phyloP scores from a whole-genome alignment of 2,797 vertebrate species.

The Threskiornis aethiopicus region DNA sequence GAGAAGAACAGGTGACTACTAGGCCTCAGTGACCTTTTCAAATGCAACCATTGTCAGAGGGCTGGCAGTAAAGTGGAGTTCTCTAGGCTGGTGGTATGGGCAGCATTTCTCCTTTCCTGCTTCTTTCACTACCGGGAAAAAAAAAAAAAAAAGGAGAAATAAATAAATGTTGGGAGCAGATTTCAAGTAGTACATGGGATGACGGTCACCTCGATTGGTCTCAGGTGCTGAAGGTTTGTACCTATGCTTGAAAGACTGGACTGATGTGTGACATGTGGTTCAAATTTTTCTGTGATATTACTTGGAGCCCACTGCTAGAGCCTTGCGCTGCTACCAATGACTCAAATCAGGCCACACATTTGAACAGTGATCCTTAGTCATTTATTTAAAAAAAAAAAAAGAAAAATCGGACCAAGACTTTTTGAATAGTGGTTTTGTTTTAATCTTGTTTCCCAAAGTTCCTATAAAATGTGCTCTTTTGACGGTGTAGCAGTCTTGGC shows the following conservation, averaged over 20 bases:
- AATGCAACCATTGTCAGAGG: not conserved
- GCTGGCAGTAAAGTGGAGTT: not conserved
- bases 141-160: not conserved
- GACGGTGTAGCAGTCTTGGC: not conserved
- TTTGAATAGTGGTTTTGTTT: not conserved
- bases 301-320: not conserved
- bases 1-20: not conserved
- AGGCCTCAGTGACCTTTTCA: not conserved
- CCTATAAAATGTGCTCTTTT: not conserved
- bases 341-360: not conserved
- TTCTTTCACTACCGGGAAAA: not conserved
- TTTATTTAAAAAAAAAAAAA: not conserved
- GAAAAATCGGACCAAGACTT: not conserved
- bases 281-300: not conserved
- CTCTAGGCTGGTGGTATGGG: not conserved
- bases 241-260: not conserved
- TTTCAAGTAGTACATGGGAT: not conserved
- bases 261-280: not conserved
- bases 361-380: not conserved
- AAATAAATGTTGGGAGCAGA: not conserved
- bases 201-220: accelerated
- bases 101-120: not conserved
- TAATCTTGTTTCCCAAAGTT: not conserved
- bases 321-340: not conserved
- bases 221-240: not conserved